These are phyloP conservation scores for Dallia pectoralis DNA, from an alignment of 2,797 vertebrate species.

Conservation along the genomic window DNA sequence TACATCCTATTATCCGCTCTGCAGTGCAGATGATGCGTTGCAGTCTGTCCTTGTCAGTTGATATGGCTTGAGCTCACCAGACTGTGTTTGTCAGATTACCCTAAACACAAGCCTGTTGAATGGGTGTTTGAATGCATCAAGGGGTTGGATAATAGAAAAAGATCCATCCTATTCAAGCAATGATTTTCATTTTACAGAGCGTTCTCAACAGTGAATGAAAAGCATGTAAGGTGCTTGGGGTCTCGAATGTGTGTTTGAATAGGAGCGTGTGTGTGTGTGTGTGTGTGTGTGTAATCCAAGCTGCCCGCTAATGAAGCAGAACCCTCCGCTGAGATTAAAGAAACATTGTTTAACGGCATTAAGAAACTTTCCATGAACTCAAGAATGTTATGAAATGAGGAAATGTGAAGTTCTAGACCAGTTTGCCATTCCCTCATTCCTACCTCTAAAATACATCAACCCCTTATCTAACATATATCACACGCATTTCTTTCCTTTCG, in stretches of 20 bases:
- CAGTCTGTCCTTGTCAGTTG: too few relatives aligned
- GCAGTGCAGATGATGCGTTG: too few relatives aligned
- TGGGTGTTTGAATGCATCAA: constrained; percentile 22
- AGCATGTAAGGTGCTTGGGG: constrained; percentile 4
- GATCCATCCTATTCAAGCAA: constrained; percentile 19
- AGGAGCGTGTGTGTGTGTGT: background rate
- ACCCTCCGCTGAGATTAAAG: constrained; percentile 19
- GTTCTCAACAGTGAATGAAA: background rate
- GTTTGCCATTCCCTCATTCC: background rate
- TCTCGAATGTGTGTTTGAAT: background rate
- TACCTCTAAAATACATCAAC: background rate
- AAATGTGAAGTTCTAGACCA: background rate
- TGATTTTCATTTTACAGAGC: constrained; percentile 29
- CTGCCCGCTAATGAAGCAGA: constrained; percentile 10
- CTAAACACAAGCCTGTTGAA: constrained; percentile 6
- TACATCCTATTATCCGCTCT: too few relatives aligned
- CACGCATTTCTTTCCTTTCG: too few relatives aligned
- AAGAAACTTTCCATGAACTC: constrained; percentile 33
- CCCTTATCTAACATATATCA: background rate
- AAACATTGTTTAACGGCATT: constrained; percentile 27
- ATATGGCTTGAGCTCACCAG: background rate
- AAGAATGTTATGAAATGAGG: constrained; percentile 8
- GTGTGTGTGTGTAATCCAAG: background rate
- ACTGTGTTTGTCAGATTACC: background rate
- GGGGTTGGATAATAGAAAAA: constrained; percentile 23